Conservation (phyloP, 2,113 vertebrate genomes). For the Semnornis frantzii region DNA sequence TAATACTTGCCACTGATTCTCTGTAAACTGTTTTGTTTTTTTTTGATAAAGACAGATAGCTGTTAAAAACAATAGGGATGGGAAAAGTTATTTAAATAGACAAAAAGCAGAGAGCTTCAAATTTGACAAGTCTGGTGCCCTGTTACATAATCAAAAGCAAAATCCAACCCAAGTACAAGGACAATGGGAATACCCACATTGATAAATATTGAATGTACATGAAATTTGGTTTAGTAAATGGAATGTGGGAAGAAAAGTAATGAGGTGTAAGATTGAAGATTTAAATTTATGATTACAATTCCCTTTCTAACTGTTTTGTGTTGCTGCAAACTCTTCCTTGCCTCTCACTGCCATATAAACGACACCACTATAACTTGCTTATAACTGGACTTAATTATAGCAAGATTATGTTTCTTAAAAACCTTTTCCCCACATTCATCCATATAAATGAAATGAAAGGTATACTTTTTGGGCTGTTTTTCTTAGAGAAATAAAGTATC, state of each 20-base stretch:
- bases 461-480: neutral
- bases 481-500: neutral
- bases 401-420: neutral
- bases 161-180: neutral
- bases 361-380: neutral
- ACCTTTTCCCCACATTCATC: neutral
- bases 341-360: neutral
- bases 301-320: neutral
- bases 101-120: neutral
- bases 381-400: neutral
- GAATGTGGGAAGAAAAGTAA: neutral
- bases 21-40: neutral
- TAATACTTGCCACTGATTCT: neutral
- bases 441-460: neutral
- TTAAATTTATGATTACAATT: neutral
- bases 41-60: neutral
- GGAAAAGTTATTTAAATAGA: neutral
- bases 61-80: neutral
- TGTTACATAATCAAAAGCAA: neutral
- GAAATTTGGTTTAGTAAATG: neutral
- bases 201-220: neutral
- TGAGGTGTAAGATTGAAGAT: neutral
- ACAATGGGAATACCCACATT: neutral
- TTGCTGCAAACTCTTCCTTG: neutral
- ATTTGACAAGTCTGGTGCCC: neutral